phyloP scores from a whole-genome alignment of 1,140 invertebrate genomes.

The Lethocerus indicus region DNA sequence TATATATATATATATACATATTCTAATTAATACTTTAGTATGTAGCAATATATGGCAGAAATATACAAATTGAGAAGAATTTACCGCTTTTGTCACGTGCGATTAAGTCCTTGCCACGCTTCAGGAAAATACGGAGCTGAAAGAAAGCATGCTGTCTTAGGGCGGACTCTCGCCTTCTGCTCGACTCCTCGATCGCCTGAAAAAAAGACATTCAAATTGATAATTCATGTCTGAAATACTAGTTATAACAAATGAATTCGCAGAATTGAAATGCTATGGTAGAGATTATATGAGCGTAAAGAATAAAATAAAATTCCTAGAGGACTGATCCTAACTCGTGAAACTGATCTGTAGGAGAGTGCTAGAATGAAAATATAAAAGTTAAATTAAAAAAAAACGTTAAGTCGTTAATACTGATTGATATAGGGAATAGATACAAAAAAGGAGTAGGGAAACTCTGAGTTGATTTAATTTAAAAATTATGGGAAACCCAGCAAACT shows the following conservation, averaged over 20 bases:
- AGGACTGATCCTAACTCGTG: not conserved
- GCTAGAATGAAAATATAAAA: not conserved
- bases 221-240: no score
- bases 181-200: constrained; percentile 36
- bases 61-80: constrained; percentile 16
- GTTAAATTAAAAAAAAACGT: not conserved
- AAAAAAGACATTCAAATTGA: constrained; percentile 21
- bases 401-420: no score
- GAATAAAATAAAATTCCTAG: not conserved
- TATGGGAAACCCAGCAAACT: no score
- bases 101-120: constrained; percentile 71
- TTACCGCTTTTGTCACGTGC: constrained; percentile 90
- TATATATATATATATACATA: not conserved
- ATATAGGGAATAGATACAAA: no score
- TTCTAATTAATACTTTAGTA: not conserved
- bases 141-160: constrained; percentile 76
- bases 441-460: no score
- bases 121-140: constrained; percentile 72
- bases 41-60: not conserved
- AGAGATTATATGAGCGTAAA: not conserved
- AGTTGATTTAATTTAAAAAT: no score
- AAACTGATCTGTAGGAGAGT: not conserved
- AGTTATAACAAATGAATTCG: not conserved
- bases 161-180: constrained; percentile 44
- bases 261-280: not conserved